phyloP scores from a whole-genome alignment of 2,113 vertebrate species.

The Cyanoderma ruficeps region DNA sequence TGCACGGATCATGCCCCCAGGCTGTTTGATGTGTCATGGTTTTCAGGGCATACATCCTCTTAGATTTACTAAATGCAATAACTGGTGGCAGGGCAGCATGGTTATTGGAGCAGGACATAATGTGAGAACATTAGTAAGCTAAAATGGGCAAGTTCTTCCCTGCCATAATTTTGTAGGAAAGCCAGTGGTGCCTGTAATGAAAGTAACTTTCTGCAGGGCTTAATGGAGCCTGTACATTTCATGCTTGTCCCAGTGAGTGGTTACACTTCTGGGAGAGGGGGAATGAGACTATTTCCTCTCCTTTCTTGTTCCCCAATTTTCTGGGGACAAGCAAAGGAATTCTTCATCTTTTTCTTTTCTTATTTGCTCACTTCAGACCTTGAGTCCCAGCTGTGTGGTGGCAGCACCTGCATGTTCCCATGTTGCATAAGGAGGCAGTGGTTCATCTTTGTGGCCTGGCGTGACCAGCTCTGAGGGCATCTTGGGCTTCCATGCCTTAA shows the following conservation, averaged over 20 bases:
- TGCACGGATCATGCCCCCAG: accelerated
- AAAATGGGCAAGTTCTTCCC: background rate
- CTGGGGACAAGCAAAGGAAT: background rate
- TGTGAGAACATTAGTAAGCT: background rate
- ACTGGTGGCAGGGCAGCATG: background rate
- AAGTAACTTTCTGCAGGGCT: background rate
- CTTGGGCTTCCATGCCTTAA: background rate
- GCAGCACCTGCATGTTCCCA: background rate
- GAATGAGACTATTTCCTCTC: background rate
- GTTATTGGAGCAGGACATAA: background rate
- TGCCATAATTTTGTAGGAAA: background rate
- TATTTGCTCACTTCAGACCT: background rate
- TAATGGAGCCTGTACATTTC: background rate
- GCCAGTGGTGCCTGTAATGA: background rate
- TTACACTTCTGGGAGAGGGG: background rate
- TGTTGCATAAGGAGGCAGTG: background rate
- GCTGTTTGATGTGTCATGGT: background rate
- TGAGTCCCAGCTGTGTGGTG: background rate
- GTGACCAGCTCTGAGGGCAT: background rate
- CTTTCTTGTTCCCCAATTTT: background rate
- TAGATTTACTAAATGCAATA: background rate
- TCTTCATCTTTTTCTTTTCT: background rate
- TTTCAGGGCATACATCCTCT: background rate
- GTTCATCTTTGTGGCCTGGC: background rate
- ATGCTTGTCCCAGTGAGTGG: background rate